Evolutionary conservation across 2,113 vertebrate genomes (phyloP).

Genomic region (Anseranas semipalmata): DNA sequence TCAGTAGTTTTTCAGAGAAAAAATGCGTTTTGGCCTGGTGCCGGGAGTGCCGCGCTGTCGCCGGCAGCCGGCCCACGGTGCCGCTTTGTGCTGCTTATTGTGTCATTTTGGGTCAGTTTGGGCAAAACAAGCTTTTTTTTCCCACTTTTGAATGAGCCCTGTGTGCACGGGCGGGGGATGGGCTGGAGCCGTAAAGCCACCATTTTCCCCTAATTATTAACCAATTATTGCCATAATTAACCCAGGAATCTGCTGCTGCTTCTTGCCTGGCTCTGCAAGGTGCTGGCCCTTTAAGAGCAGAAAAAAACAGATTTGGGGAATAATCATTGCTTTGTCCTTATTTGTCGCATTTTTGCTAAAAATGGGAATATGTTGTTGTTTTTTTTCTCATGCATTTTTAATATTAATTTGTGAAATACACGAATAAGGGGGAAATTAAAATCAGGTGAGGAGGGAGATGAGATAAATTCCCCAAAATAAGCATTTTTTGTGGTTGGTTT

Average conservation of each 20-base stretch:
- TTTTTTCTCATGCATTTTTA: accelerated
- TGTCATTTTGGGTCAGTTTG: slow-evolving; percentile 46
- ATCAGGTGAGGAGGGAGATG: not conserved
- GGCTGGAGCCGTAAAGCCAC: not conserved
- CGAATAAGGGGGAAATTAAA: not conserved
- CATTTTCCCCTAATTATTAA: not conserved
- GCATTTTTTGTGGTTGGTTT: not conserved
- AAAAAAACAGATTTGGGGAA: not conserved
- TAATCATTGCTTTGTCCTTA: not conserved
- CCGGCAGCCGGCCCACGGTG: not conserved
- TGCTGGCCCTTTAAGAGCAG: not conserved
- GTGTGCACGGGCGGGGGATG: not conserved
- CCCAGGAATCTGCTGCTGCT: not conserved
- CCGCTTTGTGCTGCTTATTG: slow-evolving; percentile 29
- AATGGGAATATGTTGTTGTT: not conserved
- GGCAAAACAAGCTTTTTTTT: slow-evolving; percentile 23
- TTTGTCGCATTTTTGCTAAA: not conserved
- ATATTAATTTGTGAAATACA: not conserved
- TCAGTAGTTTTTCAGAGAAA: not conserved
- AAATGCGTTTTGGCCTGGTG: accelerated
- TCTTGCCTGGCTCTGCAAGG: too few relatives aligned
- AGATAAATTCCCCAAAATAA: not conserved
- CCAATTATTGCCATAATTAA: not conserved
- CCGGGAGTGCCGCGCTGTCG: not conserved
- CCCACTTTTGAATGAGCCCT: not conserved